Conservation (phyloP, 2,113 vertebrate genomes). For the Bucco capensis region DNA sequence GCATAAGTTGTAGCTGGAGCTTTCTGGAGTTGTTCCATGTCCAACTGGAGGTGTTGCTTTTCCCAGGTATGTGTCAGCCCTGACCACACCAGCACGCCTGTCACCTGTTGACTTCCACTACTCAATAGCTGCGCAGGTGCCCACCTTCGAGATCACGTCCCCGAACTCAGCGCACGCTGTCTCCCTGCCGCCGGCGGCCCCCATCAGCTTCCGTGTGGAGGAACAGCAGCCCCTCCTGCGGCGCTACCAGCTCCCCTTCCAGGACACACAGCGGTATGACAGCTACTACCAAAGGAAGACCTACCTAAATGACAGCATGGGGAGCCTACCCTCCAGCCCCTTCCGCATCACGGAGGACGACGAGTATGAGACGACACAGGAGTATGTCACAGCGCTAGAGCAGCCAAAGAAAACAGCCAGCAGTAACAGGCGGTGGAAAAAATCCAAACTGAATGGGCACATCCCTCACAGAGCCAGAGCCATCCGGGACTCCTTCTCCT, state of each 20-base stretch:
- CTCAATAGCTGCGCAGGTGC: constrained; percentile 91
- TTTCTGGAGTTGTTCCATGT: not conserved
- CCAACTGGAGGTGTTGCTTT: not conserved
- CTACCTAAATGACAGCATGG: constrained; percentile 90
- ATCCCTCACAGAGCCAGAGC: constrained; percentile 87
- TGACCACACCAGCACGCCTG: constrained; percentile 94
- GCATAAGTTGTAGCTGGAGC: rapidly evolving
- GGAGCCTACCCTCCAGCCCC: constrained; percentile 93
- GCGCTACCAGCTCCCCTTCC: constrained; percentile 85
- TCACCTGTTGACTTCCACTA: constrained; percentile 96
- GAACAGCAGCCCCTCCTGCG: constrained; percentile 91
- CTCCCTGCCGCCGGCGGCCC: constrained; percentile 89
- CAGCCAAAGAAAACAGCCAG: constrained; percentile 80
- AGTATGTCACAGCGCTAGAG: constrained; percentile 89
- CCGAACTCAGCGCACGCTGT: constrained; percentile 90
- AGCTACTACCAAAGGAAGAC: constrained; percentile 90
- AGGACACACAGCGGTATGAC: constrained; percentile 87
- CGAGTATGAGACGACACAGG: constrained; percentile 96
- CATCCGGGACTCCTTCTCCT: constrained; percentile 87
- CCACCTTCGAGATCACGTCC: constrained; percentile 96
- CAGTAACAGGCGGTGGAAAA: constrained; percentile 86
- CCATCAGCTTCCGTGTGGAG: constrained; percentile 85
- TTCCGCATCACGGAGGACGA: constrained; percentile 91
- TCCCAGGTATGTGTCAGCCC: constrained; percentile 92
- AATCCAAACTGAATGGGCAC: constrained; percentile 92